Base-by-base conservation (phyloP, 2,888 invertebrate species). In the Tipula lateralis region DNA sequence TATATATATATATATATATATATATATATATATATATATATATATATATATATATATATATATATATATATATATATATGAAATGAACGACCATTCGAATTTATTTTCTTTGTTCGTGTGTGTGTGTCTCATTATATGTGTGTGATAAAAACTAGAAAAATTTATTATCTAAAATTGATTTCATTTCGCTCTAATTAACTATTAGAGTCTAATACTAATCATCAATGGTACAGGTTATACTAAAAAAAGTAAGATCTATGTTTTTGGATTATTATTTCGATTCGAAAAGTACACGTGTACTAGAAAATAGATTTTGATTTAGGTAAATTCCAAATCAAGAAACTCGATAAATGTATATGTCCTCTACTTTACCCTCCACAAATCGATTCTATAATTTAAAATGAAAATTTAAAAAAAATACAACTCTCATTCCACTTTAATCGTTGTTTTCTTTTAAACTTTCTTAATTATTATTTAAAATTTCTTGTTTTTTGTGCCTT, bases 391-490 rank as follows among this genome's bases (percentile, higher is more conserved):
- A 3, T 13, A 39, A 39, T 3, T 39, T 9, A 39, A 39, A 39
- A 13, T 39, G n/a, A 39, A 39, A 13, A 1, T 39, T 13, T 39
- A 13, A 13, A 3, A 50, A 66, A 66, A 32, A 32, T 16, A n/a
- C 39, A 66, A 66, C 24, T 24, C 66, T 9, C 66, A 66, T 66
- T 66, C 66, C 66, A 19, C 4, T 19, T 66, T 66, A 66, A 66
- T 66, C 24, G 66, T 24, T 24, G 24, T 66, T 66, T 66, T 66
- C 24, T 66, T 66, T 66, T 66, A 66, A 66, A 66, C 66, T 66
- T 66, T 66, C 66, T 66, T 66, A 66, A 66, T 66, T 66, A 66
- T 66, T 66, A 24, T 66, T 66, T 66, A 66, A 66, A 66, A 66
- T 24, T 24, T 66, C 24, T 24, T 24, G 19, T n/a, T 66, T 66